Conservation (phyloP, 2,113 vertebrate species). For the Leucopsar rothschildi region DNA sequence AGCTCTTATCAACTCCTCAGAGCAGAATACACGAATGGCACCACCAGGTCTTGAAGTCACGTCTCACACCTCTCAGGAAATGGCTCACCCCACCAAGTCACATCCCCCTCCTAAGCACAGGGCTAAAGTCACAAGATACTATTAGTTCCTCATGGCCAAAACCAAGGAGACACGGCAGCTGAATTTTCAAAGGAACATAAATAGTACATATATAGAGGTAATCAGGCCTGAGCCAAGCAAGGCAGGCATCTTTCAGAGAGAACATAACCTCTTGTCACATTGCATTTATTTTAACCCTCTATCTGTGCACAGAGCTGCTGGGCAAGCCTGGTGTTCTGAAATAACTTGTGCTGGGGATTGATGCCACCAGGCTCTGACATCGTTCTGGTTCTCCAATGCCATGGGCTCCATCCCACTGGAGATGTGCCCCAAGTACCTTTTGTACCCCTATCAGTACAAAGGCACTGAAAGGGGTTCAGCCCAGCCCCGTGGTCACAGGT, state of each 20-base stretch:
- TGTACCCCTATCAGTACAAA: not conserved
- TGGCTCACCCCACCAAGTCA: constrained; percentile 6
- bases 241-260: not conserved
- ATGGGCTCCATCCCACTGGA: not conserved
- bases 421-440: not conserved
- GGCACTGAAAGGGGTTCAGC: not conserved
- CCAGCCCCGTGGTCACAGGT: not conserved
- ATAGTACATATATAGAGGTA: not conserved
- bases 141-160: not conserved
- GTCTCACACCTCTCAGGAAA: constrained; percentile 64
- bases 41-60: constrained; percentile 12
- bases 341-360: not conserved
- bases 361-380: not conserved
- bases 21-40: constrained; percentile 52
- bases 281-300: not conserved
- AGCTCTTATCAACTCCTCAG: constrained; percentile 48
- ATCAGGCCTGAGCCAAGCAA: not conserved
- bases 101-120: constrained; percentile 43
- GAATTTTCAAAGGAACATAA: not conserved
- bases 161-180: not conserved
- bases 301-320: not conserved
- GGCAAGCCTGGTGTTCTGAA: not conserved
- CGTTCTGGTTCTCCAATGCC: rapidly evolving
- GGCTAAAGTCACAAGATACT: constrained; percentile 10
- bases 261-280: not conserved